phyloP scores from a whole-genome alignment of 1,140 invertebrate genomes.

The Cotesia chilonis region DNA sequence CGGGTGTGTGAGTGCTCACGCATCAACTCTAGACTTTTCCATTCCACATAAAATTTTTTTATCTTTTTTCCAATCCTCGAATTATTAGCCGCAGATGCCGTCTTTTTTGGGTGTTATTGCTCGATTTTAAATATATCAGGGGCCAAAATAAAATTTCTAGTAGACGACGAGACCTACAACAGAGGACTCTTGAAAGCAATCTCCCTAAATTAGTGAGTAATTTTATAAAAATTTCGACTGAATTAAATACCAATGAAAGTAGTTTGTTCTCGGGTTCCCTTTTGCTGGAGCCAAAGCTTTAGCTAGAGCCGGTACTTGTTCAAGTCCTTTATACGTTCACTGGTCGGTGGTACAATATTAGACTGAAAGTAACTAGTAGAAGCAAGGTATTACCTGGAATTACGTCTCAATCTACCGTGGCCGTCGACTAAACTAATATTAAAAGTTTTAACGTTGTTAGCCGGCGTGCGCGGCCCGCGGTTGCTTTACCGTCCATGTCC shows the following conservation, averaged over 20 bases:
- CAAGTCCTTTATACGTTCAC: not conserved
- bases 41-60: slow-evolving; percentile 21
- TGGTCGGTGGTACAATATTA: slow-evolving; percentile 7
- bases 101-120: not conserved
- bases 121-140: too few species aligned
- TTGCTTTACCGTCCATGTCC: slow-evolving; percentile 62
- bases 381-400: slow-evolving; percentile 65
- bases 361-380: slow-evolving; percentile 36
- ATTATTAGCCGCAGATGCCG: slow-evolving; percentile 61
- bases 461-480: slow-evolving; percentile 53
- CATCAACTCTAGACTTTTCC: slow-evolving; percentile 23
- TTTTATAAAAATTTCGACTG: not conserved
- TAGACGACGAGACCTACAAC: too few species aligned
- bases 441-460: slow-evolving; percentile 69
- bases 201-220: too few species aligned
- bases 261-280: not conserved
- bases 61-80: slow-evolving; percentile 45
- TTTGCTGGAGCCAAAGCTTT: not conserved
- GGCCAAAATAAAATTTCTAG: too few species aligned
- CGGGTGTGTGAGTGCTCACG: slow-evolving; percentile 47
- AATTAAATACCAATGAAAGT: slow-evolving; percentile 61
- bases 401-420: slow-evolving; percentile 68
- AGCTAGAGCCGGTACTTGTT: slow-evolving; percentile 12
- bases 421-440: slow-evolving; percentile 69
- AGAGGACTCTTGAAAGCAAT: too few species aligned